These are phyloP conservation scores for Cisticola juncidis DNA, from an alignment of 2,113 vertebrate species.

Conservation along the genomic window DNA sequence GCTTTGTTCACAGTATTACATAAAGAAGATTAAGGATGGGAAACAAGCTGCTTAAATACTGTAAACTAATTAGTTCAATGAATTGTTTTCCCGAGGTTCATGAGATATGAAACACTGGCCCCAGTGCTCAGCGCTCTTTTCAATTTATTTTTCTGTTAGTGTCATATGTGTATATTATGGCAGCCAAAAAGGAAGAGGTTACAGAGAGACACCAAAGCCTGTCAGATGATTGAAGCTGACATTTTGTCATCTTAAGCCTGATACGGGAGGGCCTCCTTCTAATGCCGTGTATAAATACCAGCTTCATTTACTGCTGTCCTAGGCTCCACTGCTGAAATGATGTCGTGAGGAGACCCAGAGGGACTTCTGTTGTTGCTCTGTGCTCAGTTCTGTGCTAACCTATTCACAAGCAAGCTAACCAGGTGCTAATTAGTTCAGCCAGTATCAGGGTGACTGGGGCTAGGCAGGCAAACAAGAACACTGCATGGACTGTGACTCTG, in stretches of 20 bases:
- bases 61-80: constrained; percentile 84
- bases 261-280: not conserved
- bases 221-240: constrained; percentile 63
- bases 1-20: constrained; percentile 78
- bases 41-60: constrained; percentile 84
- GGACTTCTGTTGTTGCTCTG: constrained; percentile 22
- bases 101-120: constrained; percentile 81
- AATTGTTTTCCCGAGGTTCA: constrained; percentile 83
- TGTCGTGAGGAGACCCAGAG: constrained; percentile 51
- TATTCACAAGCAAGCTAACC: not conserved
- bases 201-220: constrained; percentile 56
- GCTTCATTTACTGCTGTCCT: constrained; percentile 57
- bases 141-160: constrained; percentile 82
- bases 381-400: not conserved
- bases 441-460: not conserved
- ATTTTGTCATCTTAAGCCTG: constrained; percentile 67
- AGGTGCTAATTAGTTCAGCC: constrained; percentile 27
- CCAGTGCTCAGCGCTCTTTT: constrained; percentile 78
- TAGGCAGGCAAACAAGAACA: not conserved
- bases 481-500: fast-evolving
- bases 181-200: constrained; percentile 62
- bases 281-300: constrained; percentile 58
- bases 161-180: constrained; percentile 65
- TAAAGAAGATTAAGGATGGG: constrained; percentile 82
- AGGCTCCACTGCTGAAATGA: constrained; percentile 43